A percentile compares a stretch with the other conserved stretches of the same genome.
Conservation (phyloP, 2,113 vertebrate species). For the Rissa tridactyla region DNA sequence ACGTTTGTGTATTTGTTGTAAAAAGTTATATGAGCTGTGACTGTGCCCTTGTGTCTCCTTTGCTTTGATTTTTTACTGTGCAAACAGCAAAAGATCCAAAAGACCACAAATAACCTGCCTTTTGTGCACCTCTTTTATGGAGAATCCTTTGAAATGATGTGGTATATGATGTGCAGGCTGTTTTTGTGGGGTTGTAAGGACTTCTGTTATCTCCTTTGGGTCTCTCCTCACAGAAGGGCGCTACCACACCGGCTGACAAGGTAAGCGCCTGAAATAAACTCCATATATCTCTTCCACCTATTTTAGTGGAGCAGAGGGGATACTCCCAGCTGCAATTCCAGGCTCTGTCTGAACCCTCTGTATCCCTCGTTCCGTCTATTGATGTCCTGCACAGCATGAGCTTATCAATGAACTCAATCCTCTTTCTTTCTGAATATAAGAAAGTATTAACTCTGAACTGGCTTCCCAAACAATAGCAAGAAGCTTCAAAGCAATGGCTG, state of each 20-base stretch:
- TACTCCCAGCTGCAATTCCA: background rate
- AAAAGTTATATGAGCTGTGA: constrained; percentile 32
- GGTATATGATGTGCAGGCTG: background rate
- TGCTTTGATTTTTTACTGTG: constrained; percentile 13
- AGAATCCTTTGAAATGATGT: background rate
- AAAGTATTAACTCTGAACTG: background rate
- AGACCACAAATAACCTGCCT: constrained; percentile 5
- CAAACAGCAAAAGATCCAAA: background rate
- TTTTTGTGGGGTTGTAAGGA: background rate
- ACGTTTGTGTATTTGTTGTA: constrained; percentile 34
- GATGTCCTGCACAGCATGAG: background rate
- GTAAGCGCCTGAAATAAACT: background rate
- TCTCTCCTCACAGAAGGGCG: background rate
- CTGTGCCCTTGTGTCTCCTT: constrained; percentile 37
- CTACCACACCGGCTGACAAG: background rate
- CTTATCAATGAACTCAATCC: background rate
- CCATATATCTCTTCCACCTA: background rate
- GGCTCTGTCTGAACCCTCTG: background rate
- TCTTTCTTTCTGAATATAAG: background rate
- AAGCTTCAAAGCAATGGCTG: background rate
- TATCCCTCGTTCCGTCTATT: background rate
- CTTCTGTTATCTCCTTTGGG: background rate
- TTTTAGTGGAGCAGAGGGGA: background rate
- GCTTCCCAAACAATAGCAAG: background rate
- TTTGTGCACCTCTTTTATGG: constrained; percentile 39